Conservation (phyloP, 2,113 vertebrate genomes). For the Mesitornis unicolor region DNA sequence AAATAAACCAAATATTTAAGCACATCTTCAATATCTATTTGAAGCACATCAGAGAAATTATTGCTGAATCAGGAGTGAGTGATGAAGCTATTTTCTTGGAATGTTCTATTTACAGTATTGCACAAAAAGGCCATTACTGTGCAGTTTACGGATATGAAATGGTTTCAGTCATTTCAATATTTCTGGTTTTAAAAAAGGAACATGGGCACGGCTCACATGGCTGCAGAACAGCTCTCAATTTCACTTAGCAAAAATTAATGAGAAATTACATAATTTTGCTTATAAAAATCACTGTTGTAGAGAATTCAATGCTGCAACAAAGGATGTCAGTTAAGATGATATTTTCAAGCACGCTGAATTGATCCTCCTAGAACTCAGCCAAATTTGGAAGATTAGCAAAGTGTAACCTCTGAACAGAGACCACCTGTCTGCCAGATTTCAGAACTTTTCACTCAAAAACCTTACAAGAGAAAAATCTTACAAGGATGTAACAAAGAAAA, state of each 20-base stretch:
- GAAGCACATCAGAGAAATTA: background rate
- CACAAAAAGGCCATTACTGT: background rate
- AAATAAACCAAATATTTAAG: background rate
- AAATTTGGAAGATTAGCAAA: background rate
- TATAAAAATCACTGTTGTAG: background rate
- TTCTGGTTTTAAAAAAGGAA: background rate
- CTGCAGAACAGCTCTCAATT: background rate
- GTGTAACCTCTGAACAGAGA: background rate
- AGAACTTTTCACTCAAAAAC: background rate
- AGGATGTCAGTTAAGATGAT: background rate
- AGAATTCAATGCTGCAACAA: background rate
- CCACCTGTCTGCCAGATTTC: background rate
- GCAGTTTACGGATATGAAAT: background rate
- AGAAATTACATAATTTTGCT: background rate
- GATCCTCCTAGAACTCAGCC: background rate
- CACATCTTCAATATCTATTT: background rate
- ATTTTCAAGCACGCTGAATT: background rate
- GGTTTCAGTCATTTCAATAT: background rate
- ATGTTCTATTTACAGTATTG: background rate
- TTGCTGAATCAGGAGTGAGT: background rate
- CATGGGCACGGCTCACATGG: rapidly evolving
- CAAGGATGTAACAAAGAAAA: background rate
- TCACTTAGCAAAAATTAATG: background rate
- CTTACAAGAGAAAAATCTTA: background rate
- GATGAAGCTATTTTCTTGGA: background rate